A percentile compares a stretch with the other conserved stretches of the same genome.
These are phyloP conservation scores for Saccopteryx bilineata DNA, from an alignment of 2,113 vertebrate species.

Conservation along the genomic window DNA sequence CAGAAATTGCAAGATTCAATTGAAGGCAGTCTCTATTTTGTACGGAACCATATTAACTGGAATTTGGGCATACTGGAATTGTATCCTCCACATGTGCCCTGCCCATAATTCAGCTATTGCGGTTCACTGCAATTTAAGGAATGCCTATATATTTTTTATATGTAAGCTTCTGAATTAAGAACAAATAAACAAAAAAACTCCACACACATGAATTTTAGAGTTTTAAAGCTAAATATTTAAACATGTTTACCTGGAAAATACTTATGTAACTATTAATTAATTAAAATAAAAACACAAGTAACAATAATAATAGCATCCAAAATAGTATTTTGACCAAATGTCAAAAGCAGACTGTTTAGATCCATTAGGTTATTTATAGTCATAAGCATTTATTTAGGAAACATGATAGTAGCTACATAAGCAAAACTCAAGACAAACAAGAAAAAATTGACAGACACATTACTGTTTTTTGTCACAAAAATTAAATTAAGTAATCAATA, in stretches of 20 bases:
- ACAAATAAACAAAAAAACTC: not conserved
- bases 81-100: too few relatives aligned
- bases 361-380: not conserved
- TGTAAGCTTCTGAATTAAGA: not conserved
- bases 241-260: not conserved
- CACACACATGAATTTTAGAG: not conserved
- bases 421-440: not conserved
- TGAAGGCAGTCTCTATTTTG: not conserved
- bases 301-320: not conserved
- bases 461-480: not conserved
- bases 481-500: slow-evolving; percentile 30
- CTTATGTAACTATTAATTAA: not conserved
- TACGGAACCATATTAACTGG: not conserved
- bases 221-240: not conserved
- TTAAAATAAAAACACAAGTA: not conserved
- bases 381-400: not conserved
- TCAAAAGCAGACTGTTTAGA: not conserved
- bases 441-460: not conserved
- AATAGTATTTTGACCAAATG: not conserved
- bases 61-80: not conserved
- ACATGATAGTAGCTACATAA: not conserved
- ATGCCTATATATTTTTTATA: not conserved
- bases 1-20: not conserved
- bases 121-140: not conserved
- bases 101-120: not conserved